A percentile compares a stretch with the other conserved stretches of the same genome.
Conservation (phyloP, 2,113 vertebrate species). For the Grammomys surdaster region DNA sequence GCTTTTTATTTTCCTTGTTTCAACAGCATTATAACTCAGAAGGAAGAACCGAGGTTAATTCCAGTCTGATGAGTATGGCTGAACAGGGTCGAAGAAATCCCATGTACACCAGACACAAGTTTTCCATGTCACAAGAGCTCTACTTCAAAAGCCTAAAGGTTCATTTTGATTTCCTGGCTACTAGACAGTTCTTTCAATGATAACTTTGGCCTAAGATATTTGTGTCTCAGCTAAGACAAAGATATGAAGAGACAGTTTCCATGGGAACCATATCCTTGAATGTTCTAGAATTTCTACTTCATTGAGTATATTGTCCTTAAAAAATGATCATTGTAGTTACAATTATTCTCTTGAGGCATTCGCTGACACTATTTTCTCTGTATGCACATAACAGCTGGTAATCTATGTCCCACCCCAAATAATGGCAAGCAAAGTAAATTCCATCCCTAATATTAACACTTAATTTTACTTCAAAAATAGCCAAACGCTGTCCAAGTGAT, state of each 20-base stretch:
- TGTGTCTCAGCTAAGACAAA: slow-evolving; percentile 40
- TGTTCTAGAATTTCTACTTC: slow-evolving; percentile 36
- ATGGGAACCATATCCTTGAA: slow-evolving; percentile 42
- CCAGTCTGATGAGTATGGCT: background rate
- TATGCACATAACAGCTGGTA: background rate
- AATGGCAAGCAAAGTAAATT: background rate
- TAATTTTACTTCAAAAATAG: background rate
- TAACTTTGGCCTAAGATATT: slow-evolving; percentile 19
- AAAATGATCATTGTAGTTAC: background rate
- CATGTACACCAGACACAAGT: too few relatives aligned
- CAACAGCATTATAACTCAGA: background rate
- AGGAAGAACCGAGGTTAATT: background rate
- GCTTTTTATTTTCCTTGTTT: background rate
- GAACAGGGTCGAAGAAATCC: background rate
- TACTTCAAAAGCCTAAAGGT: background rate
- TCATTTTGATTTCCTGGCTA: background rate
- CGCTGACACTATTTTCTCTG: background rate
- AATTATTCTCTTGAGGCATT: background rate
- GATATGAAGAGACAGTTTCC: slow-evolving; percentile 13
- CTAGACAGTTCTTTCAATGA: background rate
- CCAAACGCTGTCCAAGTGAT: background rate
- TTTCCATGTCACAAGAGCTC: background rate
- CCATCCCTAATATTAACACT: background rate
- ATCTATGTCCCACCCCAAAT: background rate
- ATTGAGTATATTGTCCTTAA: slow-evolving; percentile 11